phyloP scores from a whole-genome alignment of 2,888 invertebrate species.

The Mongoloraphidia duomilia region DNA sequence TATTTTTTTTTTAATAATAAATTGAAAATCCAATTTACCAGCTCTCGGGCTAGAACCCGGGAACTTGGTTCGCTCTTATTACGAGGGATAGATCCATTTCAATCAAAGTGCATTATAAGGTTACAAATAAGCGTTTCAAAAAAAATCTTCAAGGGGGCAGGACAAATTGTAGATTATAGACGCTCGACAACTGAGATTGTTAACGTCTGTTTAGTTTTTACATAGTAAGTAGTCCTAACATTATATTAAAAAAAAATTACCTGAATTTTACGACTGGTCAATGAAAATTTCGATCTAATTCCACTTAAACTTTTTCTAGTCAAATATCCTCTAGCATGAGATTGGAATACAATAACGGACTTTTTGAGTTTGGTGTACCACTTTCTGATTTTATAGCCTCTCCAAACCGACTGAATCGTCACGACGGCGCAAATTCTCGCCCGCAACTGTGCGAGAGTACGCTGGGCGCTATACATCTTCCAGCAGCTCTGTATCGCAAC shows the following conservation, averaged over 20 bases:
- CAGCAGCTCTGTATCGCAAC: conserved; percentile 62
- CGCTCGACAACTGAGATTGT: too few species aligned
- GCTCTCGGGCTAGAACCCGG: too few species aligned
- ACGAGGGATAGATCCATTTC: too few species aligned
- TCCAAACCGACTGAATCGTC: conserved; percentile 68
- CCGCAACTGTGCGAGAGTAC: conserved; percentile 30
- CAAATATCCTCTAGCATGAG: conserved; percentile 52
- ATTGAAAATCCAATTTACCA: too few species aligned
- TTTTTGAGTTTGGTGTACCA: conserved; percentile 50
- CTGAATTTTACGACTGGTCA: too few species aligned
- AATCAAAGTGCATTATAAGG: too few species aligned
- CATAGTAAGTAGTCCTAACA: not conserved
- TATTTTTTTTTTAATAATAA: too few species aligned
- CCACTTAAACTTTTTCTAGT: conserved; percentile 41
- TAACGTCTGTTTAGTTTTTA: too few species aligned
- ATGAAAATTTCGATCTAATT: conserved; percentile 19
- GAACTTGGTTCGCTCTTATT: too few species aligned
- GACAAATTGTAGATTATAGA: too few species aligned
- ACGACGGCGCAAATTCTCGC: conserved; percentile 42
- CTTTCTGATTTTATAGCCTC: conserved; percentile 48
- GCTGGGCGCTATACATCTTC: conserved; percentile 49
- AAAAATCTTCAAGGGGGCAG: too few species aligned
- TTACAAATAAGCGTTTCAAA: too few species aligned
- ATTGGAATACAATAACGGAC: conserved; percentile 52
- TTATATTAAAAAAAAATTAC: not conserved